phyloP scores from a whole-genome alignment of 1,140 invertebrate species.

The Tetramorium parvispinum region DNA sequence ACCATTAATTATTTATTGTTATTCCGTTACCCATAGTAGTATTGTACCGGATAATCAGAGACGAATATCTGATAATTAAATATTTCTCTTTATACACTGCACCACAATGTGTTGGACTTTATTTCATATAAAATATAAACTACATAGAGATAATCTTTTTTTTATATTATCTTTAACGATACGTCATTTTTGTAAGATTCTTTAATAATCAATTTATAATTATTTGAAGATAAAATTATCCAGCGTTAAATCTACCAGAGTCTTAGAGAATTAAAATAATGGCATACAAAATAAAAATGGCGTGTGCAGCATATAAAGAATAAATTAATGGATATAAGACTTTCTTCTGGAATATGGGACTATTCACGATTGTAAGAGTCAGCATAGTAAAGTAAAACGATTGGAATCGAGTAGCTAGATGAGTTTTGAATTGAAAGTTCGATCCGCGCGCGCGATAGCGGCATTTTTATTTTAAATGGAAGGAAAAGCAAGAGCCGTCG shows the following conservation, averaged over 20 bases:
- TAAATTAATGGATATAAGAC: not conserved
- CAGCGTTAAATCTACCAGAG: slow-evolving; percentile 45
- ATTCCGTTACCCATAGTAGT: not conserved
- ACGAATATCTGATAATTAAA: not conserved
- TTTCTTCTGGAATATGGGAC: not conserved
- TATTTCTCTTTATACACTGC: not conserved
- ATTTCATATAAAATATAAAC: not conserved
- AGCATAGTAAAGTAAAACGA: not conserved
- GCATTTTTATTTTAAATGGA: slow-evolving; percentile 75
- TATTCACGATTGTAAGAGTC: not conserved
- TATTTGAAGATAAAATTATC: slow-evolving; percentile 21
- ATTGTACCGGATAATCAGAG: not conserved
- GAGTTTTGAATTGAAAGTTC: slow-evolving; percentile 62
- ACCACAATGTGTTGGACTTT: not conserved
- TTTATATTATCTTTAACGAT: slow-evolving; percentile 10
- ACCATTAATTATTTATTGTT: slow-evolving; percentile 3
- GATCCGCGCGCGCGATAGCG: slow-evolving; percentile 62
- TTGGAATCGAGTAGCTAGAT: slow-evolving; percentile 48
- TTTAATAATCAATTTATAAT: not conserved
- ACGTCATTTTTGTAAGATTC: not conserved
- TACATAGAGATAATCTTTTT: not conserved
- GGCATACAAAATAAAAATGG: slow-evolving; percentile 12
- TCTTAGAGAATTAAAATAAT: not conserved
- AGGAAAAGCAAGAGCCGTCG: slow-evolving; percentile 63
- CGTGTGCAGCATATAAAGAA: not conserved